Evolutionary conservation across 1,140 invertebrate genomes (phyloP).

Genomic region (Magallana gigas): DNA sequence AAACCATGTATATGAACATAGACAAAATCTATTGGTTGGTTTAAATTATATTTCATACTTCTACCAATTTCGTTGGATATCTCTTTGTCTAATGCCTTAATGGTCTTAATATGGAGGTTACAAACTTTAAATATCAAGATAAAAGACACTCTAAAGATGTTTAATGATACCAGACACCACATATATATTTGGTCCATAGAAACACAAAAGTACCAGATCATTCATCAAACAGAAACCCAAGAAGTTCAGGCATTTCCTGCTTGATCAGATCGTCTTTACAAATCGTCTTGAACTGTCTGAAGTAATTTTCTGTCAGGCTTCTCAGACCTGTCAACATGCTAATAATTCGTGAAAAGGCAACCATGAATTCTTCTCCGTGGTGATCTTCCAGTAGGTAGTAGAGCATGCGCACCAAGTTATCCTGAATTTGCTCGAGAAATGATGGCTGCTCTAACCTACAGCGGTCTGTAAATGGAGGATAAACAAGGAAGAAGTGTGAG

Average conservation of each 20-base stretch:
- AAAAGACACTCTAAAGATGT: no score
- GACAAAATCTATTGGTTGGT: no score
- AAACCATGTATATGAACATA: no score
- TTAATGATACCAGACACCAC: no score
- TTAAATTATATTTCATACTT: no score
- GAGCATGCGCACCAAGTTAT: conserved; percentile 17
- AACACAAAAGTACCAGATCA: neutral
- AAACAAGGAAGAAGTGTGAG: conserved; percentile 10
- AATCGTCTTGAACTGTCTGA: conserved; percentile 36
- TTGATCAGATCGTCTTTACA: neutral
- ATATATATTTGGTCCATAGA: no score
- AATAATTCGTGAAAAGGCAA: conserved; percentile 24
- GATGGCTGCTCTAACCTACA: conserved; percentile 34
- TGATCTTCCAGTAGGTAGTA: conserved; percentile 32
- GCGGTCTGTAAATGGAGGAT: conserved; percentile 22
- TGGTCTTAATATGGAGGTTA: no score
- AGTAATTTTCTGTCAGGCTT: conserved; percentile 26
- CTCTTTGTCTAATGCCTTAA: no score
- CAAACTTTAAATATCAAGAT: no score
- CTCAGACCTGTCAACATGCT: conserved; percentile 28
- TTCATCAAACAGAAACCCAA: conserved; percentile 34
- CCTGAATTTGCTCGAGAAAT: conserved; percentile 24
- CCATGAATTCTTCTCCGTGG: conserved; percentile 28
- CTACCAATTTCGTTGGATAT: no score
- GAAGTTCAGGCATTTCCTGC: conserved; percentile 27